Evolutionary conservation across 2,113 vertebrate species (phyloP).

Genomic region (Cricetomys ansorgei): DNA sequence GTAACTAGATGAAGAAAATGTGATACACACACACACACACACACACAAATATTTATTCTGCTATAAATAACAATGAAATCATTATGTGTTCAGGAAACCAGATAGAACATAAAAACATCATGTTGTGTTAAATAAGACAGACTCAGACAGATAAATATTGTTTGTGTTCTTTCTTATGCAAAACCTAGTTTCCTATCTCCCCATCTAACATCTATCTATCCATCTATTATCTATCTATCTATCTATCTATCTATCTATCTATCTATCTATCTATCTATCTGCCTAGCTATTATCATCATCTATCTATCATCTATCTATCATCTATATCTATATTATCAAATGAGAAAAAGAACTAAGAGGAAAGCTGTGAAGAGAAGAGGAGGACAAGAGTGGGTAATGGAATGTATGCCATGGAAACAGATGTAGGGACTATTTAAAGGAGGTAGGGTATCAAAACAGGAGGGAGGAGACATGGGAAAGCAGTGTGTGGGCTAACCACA

Average conservation of each 20-base stretch:
- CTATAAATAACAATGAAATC: neutral
- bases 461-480: neutral
- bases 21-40: too few relatives aligned
- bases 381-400: neutral
- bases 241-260: too few relatives aligned
- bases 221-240: too few relatives aligned
- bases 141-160: neutral
- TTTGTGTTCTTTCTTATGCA: neutral
- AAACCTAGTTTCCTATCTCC: neutral
- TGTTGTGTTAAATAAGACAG: neutral
- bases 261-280: neutral
- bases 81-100: neutral
- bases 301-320: too few relatives aligned
- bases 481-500: neutral
- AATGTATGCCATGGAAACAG: neutral
- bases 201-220: neutral
- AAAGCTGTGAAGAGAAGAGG: neutral
- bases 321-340: neutral
- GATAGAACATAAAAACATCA: neutral
- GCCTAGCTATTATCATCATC: too few relatives aligned
- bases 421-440: neutral
- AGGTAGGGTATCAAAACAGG: neutral
- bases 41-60: neutral
- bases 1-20: too few relatives aligned
- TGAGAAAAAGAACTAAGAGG: too few relatives aligned